phyloP scores from a whole-genome alignment of 2,113 vertebrate species.

The Pseudorectes ferrugineus region DNA sequence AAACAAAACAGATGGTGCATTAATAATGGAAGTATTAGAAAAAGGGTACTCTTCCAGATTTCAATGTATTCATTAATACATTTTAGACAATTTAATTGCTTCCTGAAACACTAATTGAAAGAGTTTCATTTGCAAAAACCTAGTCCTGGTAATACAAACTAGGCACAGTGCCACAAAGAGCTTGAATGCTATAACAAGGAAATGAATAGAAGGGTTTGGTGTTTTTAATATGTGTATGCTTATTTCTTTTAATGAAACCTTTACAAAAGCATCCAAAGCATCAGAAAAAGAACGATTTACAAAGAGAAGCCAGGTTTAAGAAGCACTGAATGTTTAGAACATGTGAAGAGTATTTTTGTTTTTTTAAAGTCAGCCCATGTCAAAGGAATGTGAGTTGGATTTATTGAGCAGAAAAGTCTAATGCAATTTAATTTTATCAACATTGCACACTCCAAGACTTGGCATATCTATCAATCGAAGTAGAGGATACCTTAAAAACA shows the following conservation, averaged over 20 bases:
- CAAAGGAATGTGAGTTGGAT: background rate
- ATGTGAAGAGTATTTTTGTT: background rate
- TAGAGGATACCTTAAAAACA: background rate
- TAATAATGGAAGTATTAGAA: constrained; percentile 73
- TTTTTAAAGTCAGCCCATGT: background rate
- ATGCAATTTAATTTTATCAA: background rate
- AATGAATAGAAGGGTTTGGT: constrained; percentile 37
- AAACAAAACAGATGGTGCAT: constrained; percentile 74
- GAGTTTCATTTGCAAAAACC: constrained; percentile 74
- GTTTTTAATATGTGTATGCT: background rate
- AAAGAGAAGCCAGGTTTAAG: background rate
- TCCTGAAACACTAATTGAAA: constrained; percentile 79
- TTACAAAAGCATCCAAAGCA: background rate
- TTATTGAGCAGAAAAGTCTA: background rate
- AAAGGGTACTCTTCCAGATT: constrained; percentile 70
- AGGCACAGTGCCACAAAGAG: constrained; percentile 68
- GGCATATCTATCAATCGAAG: background rate
- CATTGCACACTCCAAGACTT: background rate
- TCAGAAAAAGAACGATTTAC: background rate
- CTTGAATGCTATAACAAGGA: constrained; percentile 59
- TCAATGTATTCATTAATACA: constrained; percentile 77
- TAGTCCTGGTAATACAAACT: constrained; percentile 72
- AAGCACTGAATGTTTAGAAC: background rate
- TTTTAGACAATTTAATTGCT: constrained; percentile 80
- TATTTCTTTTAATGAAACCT: constrained; percentile 50